Conservation (phyloP, 1,140 invertebrate genomes). For the Caerostris darwini region DNA sequence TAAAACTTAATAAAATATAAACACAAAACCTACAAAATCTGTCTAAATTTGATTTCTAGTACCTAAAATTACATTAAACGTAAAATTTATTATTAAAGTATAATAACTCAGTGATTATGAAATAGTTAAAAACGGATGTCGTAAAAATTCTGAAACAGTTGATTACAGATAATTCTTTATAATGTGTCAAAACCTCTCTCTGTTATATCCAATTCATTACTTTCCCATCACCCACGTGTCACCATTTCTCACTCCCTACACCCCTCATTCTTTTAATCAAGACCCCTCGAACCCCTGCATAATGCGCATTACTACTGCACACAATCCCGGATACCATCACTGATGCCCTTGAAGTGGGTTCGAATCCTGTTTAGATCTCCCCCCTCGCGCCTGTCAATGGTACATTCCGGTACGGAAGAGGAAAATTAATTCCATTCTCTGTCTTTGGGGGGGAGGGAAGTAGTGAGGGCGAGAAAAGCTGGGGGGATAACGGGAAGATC, state of each 20-base stretch:
- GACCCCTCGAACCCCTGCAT: not conserved
- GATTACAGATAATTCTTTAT: too few relatives aligned
- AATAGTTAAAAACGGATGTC: too few relatives aligned
- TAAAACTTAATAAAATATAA: too few relatives aligned
- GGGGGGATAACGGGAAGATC: conserved; percentile 56
- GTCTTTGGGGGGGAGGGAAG: not conserved
- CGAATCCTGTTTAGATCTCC: conserved; percentile 57
- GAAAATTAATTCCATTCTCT: conserved; percentile 63
- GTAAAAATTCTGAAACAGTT: too few relatives aligned
- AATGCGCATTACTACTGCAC: conserved; percentile 16
- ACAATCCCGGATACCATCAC: conserved; percentile 28
- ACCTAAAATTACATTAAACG: too few relatives aligned
- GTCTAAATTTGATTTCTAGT: too few relatives aligned
- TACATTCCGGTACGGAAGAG: conserved; percentile 55
- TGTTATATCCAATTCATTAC: not conserved
- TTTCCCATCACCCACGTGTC: not conserved
- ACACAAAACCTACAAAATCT: too few relatives aligned
- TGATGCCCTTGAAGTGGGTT: conserved; percentile 37
- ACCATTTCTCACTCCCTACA: not conserved
- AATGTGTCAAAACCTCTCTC: too few relatives aligned
- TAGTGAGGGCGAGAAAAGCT: conserved; percentile 32
- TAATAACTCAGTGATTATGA: too few relatives aligned
- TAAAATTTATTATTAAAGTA: too few relatives aligned
- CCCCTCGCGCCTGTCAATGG: conserved; percentile 33
- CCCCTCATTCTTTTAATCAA: conserved; percentile 24